Evolutionary conservation across 2,888 invertebrate species (phyloP), one percentile per base, ranked within the genome.

Genomic region (Diloba caeruleocephala): DNA sequence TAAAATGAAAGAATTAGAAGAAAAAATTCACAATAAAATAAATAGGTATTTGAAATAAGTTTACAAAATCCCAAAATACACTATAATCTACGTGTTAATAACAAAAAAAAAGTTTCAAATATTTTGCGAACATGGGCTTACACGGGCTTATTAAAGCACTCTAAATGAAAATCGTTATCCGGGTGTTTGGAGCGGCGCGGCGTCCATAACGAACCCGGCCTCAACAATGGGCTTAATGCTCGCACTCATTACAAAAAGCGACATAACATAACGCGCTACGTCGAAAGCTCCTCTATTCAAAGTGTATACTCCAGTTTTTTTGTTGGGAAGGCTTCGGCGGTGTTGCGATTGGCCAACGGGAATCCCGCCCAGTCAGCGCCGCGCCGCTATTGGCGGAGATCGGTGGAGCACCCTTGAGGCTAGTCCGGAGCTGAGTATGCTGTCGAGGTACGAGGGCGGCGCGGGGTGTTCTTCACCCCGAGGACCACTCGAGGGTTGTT

Each of bases 171-270:
- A 92, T 92, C 91, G 90, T 92, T 92, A 92, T 88, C 89, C 88
- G 82, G 83, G 85, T 85, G 86, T 90, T 91, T 87, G 82, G 86
- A 89, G 89, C 92, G 88, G 19, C 19, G 19, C 19, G 19, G 90
- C 89, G 87, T 90, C 91, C 91, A 91, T 92, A 90, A 90, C 89
- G 89, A 88, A 89, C 89, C 87, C 84, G 84, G 87, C 87, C 81
- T 92, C 92, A 90, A 93, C 92, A 93, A 92, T 92, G 88, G 92
- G 90, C 92, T 93, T 92, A 93, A 89, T 90, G 90, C 90, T 87
- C 89, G 88, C 87, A 91, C 92, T 92, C 90, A 93, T 92, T 92
- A 93, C 92, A 92, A 93, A 90, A 92, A 92, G 90, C 92, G 89
- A 90, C 91, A 91, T 90, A 92, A 92, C 90, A 89, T 91, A 92